phyloP scores from a whole-genome alignment of 2,797 vertebrate genomes.

The Tauraco hartlaubi region DNA sequence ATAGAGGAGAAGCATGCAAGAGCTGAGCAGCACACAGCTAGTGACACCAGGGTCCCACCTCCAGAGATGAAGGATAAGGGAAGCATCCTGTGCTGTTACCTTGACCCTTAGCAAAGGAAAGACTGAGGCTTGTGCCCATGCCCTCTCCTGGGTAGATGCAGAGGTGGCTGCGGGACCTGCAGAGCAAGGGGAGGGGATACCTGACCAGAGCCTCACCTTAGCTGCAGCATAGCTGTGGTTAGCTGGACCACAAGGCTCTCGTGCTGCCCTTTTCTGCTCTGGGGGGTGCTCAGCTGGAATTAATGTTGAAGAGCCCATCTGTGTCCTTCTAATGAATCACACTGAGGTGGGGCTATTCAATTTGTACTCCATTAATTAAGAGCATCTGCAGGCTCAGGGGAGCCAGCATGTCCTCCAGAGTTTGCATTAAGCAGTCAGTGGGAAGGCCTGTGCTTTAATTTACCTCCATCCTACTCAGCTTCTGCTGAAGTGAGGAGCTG shows the following conservation, averaged over 20 bases:
- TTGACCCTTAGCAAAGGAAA: background rate
- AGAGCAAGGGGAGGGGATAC: background rate
- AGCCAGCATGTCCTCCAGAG: slow-evolving; percentile 33
- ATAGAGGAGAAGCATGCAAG: background rate
- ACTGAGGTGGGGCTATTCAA: slow-evolving; percentile 37
- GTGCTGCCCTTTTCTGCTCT: background rate
- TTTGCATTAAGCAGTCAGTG: slow-evolving; percentile 46
- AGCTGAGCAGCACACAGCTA: background rate
- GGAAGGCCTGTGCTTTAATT: slow-evolving; percentile 31
- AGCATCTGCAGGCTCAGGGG: slow-evolving; percentile 27
- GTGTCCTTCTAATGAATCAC: slow-evolving; percentile 55
- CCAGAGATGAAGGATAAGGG: too few species aligned
- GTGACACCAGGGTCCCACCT: background rate
- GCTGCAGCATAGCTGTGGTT: background rate
- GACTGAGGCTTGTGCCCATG: fast-evolving
- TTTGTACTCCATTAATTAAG: slow-evolving; percentile 70
- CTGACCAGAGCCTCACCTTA: background rate
- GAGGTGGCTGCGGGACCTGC: background rate
- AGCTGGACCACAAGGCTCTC: background rate
- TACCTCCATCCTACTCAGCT: background rate
- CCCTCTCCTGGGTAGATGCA: background rate
- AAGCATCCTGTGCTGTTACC: background rate
- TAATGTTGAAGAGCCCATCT: slow-evolving; percentile 32
- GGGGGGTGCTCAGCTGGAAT: background rate
- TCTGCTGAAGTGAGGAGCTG: background rate